These are phyloP conservation scores for Misgurnus mizolepis DNA, from an alignment of 2,113 vertebrate species.

Conservation along the genomic window DNA sequence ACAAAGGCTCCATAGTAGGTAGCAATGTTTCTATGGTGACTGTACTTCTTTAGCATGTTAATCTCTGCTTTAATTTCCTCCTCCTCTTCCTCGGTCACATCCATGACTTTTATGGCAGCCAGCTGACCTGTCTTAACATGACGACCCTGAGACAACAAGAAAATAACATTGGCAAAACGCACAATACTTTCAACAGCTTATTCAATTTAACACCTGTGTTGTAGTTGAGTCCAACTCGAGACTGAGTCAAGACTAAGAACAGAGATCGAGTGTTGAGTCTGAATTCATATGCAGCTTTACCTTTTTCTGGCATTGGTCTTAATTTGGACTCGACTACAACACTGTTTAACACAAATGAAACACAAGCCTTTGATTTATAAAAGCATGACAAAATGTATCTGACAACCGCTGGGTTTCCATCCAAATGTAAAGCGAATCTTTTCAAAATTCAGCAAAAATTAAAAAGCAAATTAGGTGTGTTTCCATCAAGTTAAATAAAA, in stretches of 20 bases:
- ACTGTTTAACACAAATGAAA: neutral
- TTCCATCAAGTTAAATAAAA: too few relatives aligned
- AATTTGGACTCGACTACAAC: too few relatives aligned
- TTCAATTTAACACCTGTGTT: neutral
- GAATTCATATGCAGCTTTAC: too few relatives aligned
- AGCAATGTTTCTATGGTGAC: slow-evolving; percentile 92
- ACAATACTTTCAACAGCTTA: neutral
- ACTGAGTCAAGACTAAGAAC: too few relatives aligned
- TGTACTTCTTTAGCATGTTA: slow-evolving; percentile 95
- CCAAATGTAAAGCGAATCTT: too few relatives aligned
- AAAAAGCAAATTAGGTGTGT: neutral
- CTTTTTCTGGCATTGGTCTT: too few relatives aligned
- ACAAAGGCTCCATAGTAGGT: slow-evolving; percentile 93
- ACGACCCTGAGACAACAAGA: slow-evolving; percentile 75
- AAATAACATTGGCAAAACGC: neutral
- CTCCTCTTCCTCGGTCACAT: slow-evolving; percentile 92
- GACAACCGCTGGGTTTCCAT: neutral
- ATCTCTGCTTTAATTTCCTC: slow-evolving; percentile 95
- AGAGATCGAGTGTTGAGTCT: too few relatives aligned
- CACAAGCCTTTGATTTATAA: neutral
- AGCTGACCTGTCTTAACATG: slow-evolving; percentile 92
- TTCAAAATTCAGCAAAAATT: neutral
- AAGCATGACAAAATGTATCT: neutral
- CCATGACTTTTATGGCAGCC: slow-evolving; percentile 95
- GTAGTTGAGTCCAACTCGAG: too few relatives aligned